A percentile compares a stretch with the other conserved stretches of the same genome.
These are phyloP conservation scores for Gymnorhina tibicen DNA, from an alignment of 2,113 vertebrate genomes.

Conservation along the genomic window DNA sequence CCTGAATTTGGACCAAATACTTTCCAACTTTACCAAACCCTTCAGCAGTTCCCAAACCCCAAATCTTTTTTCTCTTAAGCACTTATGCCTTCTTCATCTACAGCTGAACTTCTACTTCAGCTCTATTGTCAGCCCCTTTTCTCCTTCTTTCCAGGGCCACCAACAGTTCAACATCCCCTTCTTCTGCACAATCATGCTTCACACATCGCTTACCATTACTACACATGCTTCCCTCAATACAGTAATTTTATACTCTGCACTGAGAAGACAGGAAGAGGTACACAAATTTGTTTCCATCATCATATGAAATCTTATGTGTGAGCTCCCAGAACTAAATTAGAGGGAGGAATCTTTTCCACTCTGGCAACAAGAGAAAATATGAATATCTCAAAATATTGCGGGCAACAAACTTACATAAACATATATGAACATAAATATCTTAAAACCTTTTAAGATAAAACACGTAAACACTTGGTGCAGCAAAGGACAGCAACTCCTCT, in stretches of 20 bases:
- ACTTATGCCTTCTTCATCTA: not conserved
- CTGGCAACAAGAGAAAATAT: not conserved
- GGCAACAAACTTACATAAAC: not conserved
- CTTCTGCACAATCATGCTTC: not conserved
- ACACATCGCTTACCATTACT: not conserved
- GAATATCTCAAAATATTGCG: not conserved
- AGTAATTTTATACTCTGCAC: too few species aligned
- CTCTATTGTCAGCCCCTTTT: not conserved
- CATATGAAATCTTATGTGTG: not conserved
- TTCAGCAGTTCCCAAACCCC: not conserved
- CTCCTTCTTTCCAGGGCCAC: not conserved
- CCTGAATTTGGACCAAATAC: not conserved
- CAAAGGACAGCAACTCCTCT: not conserved
- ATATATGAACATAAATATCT: not conserved
- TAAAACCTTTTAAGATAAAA: not conserved
- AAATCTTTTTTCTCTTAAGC: not conserved
- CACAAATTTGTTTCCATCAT: not conserved
- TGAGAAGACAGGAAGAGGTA: not conserved
- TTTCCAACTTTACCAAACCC: not conserved
- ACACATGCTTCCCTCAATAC: rapidly evolving
- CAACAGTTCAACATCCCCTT: not conserved
- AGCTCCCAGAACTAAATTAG: not conserved
- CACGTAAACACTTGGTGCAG: not conserved
- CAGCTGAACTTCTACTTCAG: not conserved
- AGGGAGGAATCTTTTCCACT: not conserved